Evolutionary conservation across 2,888 invertebrate genomes (phyloP), one percentile per base, ranked within the genome.

Genomic region (Eupithecia dodoneata): DNA sequence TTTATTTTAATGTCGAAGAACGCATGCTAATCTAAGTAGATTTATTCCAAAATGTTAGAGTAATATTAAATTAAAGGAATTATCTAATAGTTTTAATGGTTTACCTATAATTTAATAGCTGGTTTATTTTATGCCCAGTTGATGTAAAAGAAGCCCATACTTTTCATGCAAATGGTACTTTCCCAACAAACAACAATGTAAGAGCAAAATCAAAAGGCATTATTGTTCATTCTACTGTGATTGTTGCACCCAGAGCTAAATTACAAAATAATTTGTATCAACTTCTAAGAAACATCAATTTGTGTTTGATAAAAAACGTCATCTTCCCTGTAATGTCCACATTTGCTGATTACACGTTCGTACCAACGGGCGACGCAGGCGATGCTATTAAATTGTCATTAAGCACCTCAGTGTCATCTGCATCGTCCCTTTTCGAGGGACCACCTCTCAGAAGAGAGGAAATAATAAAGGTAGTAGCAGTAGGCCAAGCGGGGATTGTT

Each of bases 331-430:
- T 91, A 90, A 92, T 91, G 87, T 89, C 88, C 92, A 93, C 92
- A 92, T 91, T 90, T 89, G 91, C 88, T 94, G 94, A 94, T 94
- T 94, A 91, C 92, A 91, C 84, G 91, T 93, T 90, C 86, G 85
- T 87, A 88, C 88, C 87, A 87, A 88, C 88, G 30, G 90, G 44
- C 91, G 92, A 93, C 74, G 91, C 88, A 91, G 93, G 93, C 91
- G 87, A 89, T 89, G 94, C 93, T 93, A 95, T 95, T 95, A 95
- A 94, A 95, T 89, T 94, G 93, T 93, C 95, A 93, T 95, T 95
- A 95, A 94, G 90, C 90, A 89, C 91, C 90, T 90, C 90, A 85
- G 92, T 94, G 94, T 94, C 94, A 94, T 94, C 94, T 93, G 93
- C 85, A 87, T 85, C 88, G 89, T 89, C 88, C 90, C 90, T 92